These are phyloP conservation scores for Euclidia mi DNA, from an alignment of 2,888 invertebrate species.

Conservation along the genomic window DNA sequence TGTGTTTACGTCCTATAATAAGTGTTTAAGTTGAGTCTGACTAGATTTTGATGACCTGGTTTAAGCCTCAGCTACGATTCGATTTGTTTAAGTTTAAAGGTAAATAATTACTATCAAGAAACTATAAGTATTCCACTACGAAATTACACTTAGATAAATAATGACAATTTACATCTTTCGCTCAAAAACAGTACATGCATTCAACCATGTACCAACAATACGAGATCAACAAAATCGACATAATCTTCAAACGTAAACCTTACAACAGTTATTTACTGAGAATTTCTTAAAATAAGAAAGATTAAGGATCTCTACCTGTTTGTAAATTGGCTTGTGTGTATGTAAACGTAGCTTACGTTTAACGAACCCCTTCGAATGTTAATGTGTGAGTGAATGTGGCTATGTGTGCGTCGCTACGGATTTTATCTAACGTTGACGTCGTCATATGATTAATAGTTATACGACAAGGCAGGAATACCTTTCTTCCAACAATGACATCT, in stretches of 20 bases:
- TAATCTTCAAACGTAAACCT: slow-evolving; percentile 43
- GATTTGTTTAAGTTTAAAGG: too few species aligned
- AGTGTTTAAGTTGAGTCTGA: too few species aligned
- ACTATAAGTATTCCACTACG: not conserved
- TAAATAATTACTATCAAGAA: too few species aligned
- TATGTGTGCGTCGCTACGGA: slow-evolving; percentile 65
- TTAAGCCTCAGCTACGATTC: too few species aligned
- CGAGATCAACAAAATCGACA: slow-evolving; percentile 37
- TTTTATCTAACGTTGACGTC: slow-evolving; percentile 77
- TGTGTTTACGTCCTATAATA: too few species aligned
- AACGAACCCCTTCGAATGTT: slow-evolving; percentile 43
- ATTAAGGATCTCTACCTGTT: slow-evolving; percentile 61
- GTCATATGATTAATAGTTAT: slow-evolving; percentile 85
- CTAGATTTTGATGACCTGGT: too few species aligned
- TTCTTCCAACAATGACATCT: slow-evolving; percentile 79
- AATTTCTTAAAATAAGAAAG: slow-evolving; percentile 61
- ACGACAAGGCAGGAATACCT: slow-evolving; percentile 77
- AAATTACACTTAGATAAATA: not conserved
- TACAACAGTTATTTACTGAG: slow-evolving; percentile 61
- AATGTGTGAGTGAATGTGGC: slow-evolving; percentile 60
- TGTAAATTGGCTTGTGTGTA: slow-evolving; percentile 60
- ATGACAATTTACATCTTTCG: slow-evolving; percentile 1
- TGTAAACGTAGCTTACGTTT: slow-evolving; percentile 42
- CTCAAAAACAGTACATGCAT: slow-evolving; percentile 10
- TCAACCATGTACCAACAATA: slow-evolving; percentile 29